A percentile compares a stretch with the other conserved stretches of the same genome.
phyloP scores from a whole-genome alignment of 2,113 vertebrate genomes.

The Murina feae region DNA sequence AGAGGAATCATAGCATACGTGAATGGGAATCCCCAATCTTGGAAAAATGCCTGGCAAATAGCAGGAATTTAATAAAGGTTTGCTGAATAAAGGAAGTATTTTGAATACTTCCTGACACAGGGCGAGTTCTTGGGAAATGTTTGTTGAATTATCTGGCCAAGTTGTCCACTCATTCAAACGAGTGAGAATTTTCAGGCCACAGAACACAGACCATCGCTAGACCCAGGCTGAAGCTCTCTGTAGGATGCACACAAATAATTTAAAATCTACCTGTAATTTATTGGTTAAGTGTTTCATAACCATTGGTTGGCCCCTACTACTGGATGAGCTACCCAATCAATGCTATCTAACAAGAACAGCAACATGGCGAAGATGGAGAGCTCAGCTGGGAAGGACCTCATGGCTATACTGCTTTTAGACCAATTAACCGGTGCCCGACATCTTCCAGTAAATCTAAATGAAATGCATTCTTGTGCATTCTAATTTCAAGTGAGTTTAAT shows the following conservation, averaged over 20 bases:
- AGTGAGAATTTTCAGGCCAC: neutral
- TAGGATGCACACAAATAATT: slow-evolving; percentile 13
- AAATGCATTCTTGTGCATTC: slow-evolving; percentile 63
- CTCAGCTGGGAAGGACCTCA: slow-evolving; percentile 22
- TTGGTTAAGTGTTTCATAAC: slow-evolving; percentile 9
- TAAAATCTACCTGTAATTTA: slow-evolving; percentile 46
- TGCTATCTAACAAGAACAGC: slow-evolving; percentile 53
- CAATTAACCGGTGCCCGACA: slow-evolving; percentile 61
- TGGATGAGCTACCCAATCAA: slow-evolving; percentile 19
- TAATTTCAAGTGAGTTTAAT: slow-evolving; percentile 71
- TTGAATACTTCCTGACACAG: neutral
- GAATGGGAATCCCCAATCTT: neutral
- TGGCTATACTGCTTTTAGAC: slow-evolving; percentile 37
- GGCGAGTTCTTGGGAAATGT: neutral
- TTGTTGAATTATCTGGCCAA: slow-evolving; percentile 33
- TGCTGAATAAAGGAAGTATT: neutral
- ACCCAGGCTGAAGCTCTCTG: neutral
- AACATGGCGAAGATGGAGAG: slow-evolving; percentile 20
- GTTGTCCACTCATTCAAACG: neutral
- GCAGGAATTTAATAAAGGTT: neutral
- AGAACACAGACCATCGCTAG: neutral
- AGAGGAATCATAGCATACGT: neutral
- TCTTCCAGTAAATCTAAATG: slow-evolving; percentile 70
- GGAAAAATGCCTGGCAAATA: neutral
- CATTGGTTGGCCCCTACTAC: neutral